phyloP scores from a whole-genome alignment of 2,797 vertebrate genomes.

The Ctenosaura bakeri region DNA sequence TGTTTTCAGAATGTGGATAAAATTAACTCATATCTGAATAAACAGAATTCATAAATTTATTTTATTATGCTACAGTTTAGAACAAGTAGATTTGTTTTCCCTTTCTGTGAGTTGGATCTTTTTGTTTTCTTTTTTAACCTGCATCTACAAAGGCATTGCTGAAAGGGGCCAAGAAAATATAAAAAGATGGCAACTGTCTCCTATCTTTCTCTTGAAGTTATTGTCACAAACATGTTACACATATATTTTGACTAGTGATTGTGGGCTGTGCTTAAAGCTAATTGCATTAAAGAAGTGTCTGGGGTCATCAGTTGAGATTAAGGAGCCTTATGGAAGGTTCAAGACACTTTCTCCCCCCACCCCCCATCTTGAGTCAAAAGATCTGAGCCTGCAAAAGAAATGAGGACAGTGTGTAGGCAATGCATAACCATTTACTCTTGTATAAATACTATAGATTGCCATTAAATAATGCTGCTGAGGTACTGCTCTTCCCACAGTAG shows the following conservation, averaged over 20 bases:
- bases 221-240: not conserved
- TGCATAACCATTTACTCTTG: not conserved
- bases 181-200: not conserved
- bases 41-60: not conserved
- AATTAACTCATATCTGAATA: not conserved
- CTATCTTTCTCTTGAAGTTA: not conserved
- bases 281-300: conserved; percentile 26
- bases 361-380: not conserved
- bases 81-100: not conserved
- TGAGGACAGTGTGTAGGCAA: no score
- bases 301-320: conserved; percentile 10
- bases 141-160: not conserved
- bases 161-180: not conserved
- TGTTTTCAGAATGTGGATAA: conserved; percentile 22
- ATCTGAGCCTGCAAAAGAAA: not conserved
- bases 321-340: not conserved
- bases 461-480: not conserved
- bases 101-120: not conserved
- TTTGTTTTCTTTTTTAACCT: not conserved
- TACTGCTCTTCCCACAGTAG: not conserved
- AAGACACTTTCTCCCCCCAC: not conserved
- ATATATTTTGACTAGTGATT: not conserved
- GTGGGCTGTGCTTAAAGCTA: conserved; percentile 2
- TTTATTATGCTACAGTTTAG: not conserved
- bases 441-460: not conserved